These are phyloP conservation scores for Burhinus oedicnemus DNA, from an alignment of 2,113 vertebrate species.

Conservation along the genomic window DNA sequence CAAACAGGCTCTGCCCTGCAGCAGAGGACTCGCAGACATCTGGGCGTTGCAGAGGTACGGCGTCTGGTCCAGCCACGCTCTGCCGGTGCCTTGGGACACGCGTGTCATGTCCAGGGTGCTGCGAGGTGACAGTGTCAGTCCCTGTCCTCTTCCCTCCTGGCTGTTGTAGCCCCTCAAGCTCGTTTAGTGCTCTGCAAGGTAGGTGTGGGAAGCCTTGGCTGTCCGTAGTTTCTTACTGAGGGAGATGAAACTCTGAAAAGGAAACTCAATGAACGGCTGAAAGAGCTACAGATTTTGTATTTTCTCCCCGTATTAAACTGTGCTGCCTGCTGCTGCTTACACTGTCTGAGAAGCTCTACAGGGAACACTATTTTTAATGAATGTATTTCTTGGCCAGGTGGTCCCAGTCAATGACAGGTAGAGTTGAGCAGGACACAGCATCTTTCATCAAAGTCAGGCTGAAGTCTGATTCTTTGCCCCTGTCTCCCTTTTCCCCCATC, in stretches of 20 bases:
- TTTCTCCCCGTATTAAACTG: neutral
- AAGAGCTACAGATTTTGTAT: neutral
- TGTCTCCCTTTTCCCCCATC: neutral
- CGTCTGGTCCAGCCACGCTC: neutral
- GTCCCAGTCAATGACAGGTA: neutral
- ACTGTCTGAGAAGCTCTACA: neutral
- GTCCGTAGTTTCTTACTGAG: neutral
- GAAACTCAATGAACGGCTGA: neutral
- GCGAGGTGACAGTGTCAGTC: neutral
- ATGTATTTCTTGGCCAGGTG: neutral
- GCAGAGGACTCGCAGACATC: constrained; percentile 42
- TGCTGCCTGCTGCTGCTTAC: neutral
- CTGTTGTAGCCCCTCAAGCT: neutral
- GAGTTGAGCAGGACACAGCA: neutral
- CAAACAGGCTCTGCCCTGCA: constrained; percentile 69
- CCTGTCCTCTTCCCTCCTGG: neutral
- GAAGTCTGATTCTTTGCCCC: neutral
- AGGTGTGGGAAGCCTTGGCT: neutral
- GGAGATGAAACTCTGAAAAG: neutral
- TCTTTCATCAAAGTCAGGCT: neutral
- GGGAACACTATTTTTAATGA: neutral
- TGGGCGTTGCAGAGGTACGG: neutral
- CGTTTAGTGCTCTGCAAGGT: rapidly evolving
- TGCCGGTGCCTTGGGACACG: neutral
- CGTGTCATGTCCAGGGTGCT: neutral